A percentile compares a stretch with the other conserved stretches of the same genome.
Evolutionary conservation across 2,888 invertebrate genomes (phyloP).

Genomic region (Sepioteuthis lessoniana): DNA sequence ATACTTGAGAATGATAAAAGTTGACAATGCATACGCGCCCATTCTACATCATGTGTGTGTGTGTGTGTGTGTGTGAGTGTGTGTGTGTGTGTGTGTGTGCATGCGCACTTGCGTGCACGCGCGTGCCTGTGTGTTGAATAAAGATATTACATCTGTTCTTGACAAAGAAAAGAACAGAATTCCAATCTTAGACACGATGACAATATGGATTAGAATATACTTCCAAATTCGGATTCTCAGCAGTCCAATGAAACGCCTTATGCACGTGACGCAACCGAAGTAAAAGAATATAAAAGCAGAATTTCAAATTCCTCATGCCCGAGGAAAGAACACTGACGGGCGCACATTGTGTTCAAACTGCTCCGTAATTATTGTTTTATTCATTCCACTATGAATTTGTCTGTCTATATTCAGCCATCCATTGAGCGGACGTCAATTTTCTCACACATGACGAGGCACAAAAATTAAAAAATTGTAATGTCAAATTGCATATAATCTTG

Average conservation of each 20-base stretch:
- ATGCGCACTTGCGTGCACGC: background rate
- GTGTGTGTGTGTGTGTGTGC: background rate
- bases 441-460: background rate
- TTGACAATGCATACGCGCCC: background rate
- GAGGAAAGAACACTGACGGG: background rate
- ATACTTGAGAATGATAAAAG: no score
- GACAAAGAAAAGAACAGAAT: background rate
- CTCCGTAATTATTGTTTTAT: background rate
- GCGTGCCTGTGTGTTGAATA: background rate
- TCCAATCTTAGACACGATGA: background rate
- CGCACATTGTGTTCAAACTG: background rate
- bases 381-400: background rate
- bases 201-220: background rate
- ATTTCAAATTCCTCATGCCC: background rate
- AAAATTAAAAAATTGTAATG: no score
- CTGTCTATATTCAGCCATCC: background rate
- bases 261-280: background rate
- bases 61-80: background rate
- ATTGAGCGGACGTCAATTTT: background rate
- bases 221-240: background rate
- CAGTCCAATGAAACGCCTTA: conserved; percentile 15
- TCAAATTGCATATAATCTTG: background rate
- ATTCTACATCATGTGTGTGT: rapidly evolving
- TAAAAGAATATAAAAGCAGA: background rate
- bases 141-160: background rate